Base-by-base conservation (phyloP, 2,888 invertebrate species). In the Theodoxus fluviatilis region DNA sequence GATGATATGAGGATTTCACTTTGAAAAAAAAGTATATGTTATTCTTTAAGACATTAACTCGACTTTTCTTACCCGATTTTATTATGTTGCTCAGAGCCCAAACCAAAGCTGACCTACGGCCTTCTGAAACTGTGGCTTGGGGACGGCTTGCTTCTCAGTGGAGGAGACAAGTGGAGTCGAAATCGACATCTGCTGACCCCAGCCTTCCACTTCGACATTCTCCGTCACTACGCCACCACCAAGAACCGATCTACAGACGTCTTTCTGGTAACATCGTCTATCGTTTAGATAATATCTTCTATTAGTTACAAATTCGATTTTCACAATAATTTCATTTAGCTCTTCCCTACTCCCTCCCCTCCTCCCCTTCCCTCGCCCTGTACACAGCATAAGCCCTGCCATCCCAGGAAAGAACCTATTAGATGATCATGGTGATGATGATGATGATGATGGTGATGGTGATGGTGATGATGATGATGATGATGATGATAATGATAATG, bases 181-280 rank as follows among this genome's bases (percentile, higher is more conserved):
- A 82, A 82, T 57, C 71, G 82, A 12, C 75, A 78, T 43, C 76
- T 82, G 15, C 71, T 83, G 31, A 83, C 82, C 0, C 81, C 82
- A 38, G 82, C 82, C 3, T 83, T 83, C 67, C 82, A 83, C 69
- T 83, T 81, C 73, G 80, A 80, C 40, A 79, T 82, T 52, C 75
- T 83, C 3, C 79, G 76, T 69, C 70, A 75, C 3, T 81, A 82
- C 69, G 67, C 79, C 35, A 65, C 49, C 4, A 61, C 80, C 31
- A 78, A 80, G 61, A 82, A 82, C 71, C 73, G 73, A 25, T 76
- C 79, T 37, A 72, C 79, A 0, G 76, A 80, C 55, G 64, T 75
- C 3, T 66, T n/a, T n/a, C n/a, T 81, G 37, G 37, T 71, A 43
- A 12, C 9, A 15, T 15, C 43, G 9, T 9, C 43, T 12, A 9